A percentile compares a stretch with the other conserved stretches of the same genome.
phyloP scores from a whole-genome alignment of 2,797 vertebrate species.

The Champsocephalus gunnari region DNA sequence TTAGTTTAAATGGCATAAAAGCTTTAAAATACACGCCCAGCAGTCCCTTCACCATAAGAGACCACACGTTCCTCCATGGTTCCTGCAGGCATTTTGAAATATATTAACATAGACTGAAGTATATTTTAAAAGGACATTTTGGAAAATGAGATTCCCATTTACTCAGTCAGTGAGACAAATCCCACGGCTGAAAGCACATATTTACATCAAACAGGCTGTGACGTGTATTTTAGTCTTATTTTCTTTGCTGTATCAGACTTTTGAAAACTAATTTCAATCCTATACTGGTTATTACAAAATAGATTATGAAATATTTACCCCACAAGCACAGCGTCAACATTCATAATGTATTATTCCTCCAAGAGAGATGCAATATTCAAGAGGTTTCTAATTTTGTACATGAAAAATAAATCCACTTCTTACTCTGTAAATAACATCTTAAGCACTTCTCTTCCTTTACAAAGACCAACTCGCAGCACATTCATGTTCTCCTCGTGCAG shows the following conservation, averaged over 20 bases:
- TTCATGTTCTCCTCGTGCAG: slow-evolving; percentile 42
- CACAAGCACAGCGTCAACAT: slow-evolving; percentile 31
- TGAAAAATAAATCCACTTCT: slow-evolving; percentile 32
- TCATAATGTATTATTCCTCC: slow-evolving; percentile 43
- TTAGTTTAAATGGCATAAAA: slow-evolving; percentile 29
- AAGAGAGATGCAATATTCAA: slow-evolving; percentile 31
- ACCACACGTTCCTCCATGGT: not conserved
- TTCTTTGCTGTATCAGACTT: not conserved
- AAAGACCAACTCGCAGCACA: slow-evolving; percentile 19
- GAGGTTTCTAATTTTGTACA: slow-evolving; percentile 42
- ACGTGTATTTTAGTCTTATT: not conserved
- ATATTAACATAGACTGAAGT: not conserved
- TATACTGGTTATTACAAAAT: slow-evolving; percentile 26
- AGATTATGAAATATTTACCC: slow-evolving; percentile 50
- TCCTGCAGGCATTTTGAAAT: slow-evolving; percentile 12
- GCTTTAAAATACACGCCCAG: not conserved
- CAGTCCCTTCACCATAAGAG: not conserved
- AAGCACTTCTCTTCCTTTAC: slow-evolving; percentile 22
- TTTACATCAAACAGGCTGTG: slow-evolving; percentile 11
- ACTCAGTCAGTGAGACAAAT: slow-evolving; percentile 1
- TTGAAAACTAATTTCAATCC: slow-evolving; percentile 24
- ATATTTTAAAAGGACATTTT: not conserved
- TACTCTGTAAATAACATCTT: slow-evolving; percentile 22
- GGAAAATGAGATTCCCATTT: not conserved
- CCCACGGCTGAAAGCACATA: not conserved